Evolutionary conservation across 2,113 vertebrate species (phyloP), one percentile per base, ranked within the genome.

Genomic region (Kryptolebias marmoratus): DNA sequence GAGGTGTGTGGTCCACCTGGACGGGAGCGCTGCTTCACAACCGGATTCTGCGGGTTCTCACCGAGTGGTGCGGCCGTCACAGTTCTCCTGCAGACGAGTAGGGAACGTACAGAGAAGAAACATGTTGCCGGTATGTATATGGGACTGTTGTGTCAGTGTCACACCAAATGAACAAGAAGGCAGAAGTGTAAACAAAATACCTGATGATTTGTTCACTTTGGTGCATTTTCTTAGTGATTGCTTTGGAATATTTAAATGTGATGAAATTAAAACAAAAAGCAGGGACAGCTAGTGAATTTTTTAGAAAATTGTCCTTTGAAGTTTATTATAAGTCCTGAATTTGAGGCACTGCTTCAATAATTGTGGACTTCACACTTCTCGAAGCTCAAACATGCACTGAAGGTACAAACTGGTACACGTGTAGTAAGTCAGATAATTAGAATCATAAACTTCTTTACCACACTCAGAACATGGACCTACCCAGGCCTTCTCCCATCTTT

Each of bases 401-500:
- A 69, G 68, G 70, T 76, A 58, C 39, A 73, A 64, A 60, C 31
- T 9, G 22, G 52, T 15, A 13, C 18, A 42, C 22, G 5, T 44
- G 56, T 71, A n/a, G 31, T 10, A 50, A 57, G 22, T 18, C 44
- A 14, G 42, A 50, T 36, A 22, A 22, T 22, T 22, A 22, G 22
- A 22, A 68, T 18, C 39, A 75, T 56, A 71, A 22, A 0, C 10
- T 11, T 42, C 10, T 6, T 30, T 16, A 11, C 39, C 50, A 57
- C 28, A 10, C 10, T 13, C 28, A 32, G 48, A 30, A 42, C 68
- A 6, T 2, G 12, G 31, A 90, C 95, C 2, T 93, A 98, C 97
- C 97, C 95, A 96, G 0, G 91, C 90, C 79, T 95, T 93, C 77
- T 76, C 94, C 97, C 97, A 99, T 88, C 80, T 93, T 68, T 94